Evolutionary conservation across 2,797 vertebrate species (phyloP), one percentile per base, ranked within the genome.

Genomic region (Epinephelus malabaricus): DNA sequence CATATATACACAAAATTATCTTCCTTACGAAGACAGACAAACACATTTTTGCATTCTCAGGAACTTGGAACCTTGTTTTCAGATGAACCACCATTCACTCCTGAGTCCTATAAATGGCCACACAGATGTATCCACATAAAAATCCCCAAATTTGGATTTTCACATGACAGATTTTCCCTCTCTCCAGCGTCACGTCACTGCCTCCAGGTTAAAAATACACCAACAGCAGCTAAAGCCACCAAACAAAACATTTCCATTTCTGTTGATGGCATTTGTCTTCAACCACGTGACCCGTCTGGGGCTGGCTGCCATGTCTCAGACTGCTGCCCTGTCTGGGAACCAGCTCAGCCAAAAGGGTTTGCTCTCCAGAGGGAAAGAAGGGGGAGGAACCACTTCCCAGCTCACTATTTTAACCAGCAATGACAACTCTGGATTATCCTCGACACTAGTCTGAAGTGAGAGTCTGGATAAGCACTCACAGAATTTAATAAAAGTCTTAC

Each of bases 271-370:
- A 87, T 92, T 92, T 86, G 91, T 87, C 83, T 87, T 72, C 2
- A 11, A 81, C 53, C 90, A 88, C 21, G 83, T 92, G 93, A 92
- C 85, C 73, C 8, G 81, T 93, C 87, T 91, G 84, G 78, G 90
- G 81, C 86, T 15, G 82, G 64, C 75, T 78, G 89, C 89, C 87
- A 90, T 89, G 89, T 80, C 87, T 90, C 72, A 9, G 43, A 89
- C 88, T 87, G 75, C 88, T 87, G 75, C 76, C 83, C 87, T 3
- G 88, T 91, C 90, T 93, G 91, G 92, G 91, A 92, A 91, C 85
- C n/a, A 25, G 73, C 77, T 85, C 77, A 70, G 86, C 84, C 85
- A 84, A 88, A 87, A 58, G 65, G 53, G 64, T 23, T 58, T 60
- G 78, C 69, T 86, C 85, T 86, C 83, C 4, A 56, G 70, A 78